Evolutionary conservation across 2,888 invertebrate species (phyloP), one percentile per base, ranked within the genome.

Genomic region (Eudemis profundana): DNA sequence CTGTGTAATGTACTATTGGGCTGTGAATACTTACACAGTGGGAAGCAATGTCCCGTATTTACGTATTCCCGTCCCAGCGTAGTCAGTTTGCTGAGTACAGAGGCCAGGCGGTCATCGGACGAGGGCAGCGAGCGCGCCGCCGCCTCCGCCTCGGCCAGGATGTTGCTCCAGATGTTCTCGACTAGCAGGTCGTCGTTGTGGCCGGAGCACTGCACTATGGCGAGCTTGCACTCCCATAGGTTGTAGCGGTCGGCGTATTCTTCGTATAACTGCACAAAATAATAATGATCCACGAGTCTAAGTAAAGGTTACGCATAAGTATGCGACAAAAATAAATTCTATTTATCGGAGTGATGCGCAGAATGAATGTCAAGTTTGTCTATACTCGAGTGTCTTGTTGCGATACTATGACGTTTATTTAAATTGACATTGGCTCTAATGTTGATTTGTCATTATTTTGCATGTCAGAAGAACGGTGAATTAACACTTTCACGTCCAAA

Each of bases 181-280:
- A 99, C 96, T 8, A 98, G 91, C 66, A 96, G 93, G 0, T 95
- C 94, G 83, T 99, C 98, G 75, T 96, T 96, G 86, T 98, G 97
- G 12, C 98, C 97, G 4, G 98, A 98, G 83, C 98, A 98, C 76
- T 98, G 97, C 50, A 99, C 95, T 70, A 99, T 98, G 4, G 98
- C 97, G 64, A 99, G 92, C 87, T 99, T 98, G 84, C 98, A 97
- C 87, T 98, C 98, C 95, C 97, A 96, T 44, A 99, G 92, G 74
- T 96, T 95, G 84, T 97, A 97, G 2, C 96, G 96, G 77, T 98
- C 97, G 0, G 98, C 98, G 89, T 97, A 98, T 70, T 98, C 96
- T 82, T 97, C 96, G 82, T 98, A 98, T 33, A 98, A 87, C 95
- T 96, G 74, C 5, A 51, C 57, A 38, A 69, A 62, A 40, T 36